These are phyloP conservation scores for Trinorchestia longiramus DNA, from an alignment of 1,140 invertebrate species.

Conservation along the genomic window DNA sequence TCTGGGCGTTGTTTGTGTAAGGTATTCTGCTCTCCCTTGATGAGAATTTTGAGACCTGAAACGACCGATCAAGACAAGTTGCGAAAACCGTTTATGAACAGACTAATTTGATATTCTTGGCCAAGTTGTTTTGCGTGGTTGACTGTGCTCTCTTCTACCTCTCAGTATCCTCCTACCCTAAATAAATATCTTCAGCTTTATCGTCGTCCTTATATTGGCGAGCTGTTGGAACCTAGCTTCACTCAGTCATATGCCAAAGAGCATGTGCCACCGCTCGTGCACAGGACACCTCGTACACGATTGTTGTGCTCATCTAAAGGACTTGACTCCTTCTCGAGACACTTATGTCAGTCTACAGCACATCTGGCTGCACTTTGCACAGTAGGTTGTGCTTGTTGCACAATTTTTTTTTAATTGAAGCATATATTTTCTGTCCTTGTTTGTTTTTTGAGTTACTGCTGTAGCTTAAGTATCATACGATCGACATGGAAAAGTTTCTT, in stretches of 20 bases:
- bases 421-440: no score
- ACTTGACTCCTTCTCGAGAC: background rate
- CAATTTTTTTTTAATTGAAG: no score
- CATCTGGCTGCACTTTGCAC: no score
- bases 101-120: background rate
- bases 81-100: background rate
- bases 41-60: background rate
- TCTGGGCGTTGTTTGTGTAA: background rate
- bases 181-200: background rate
- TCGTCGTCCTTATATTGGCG: background rate
- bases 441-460: no score
- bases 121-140: background rate
- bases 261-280: no score
- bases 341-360: no score
- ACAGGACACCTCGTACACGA: background rate
- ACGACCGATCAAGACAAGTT: background rate
- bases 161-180: background rate
- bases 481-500: no score
- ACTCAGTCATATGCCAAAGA: background rate
- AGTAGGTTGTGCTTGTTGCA: no score
- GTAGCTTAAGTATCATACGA: no score
- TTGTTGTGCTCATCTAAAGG: background rate
- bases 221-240: background rate
- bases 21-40: background rate
- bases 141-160: background rate